Evolutionary conservation across 2,113 vertebrate species (phyloP), one percentile per base, ranked within the genome.

Genomic region (Mus spicilegus): DNA sequence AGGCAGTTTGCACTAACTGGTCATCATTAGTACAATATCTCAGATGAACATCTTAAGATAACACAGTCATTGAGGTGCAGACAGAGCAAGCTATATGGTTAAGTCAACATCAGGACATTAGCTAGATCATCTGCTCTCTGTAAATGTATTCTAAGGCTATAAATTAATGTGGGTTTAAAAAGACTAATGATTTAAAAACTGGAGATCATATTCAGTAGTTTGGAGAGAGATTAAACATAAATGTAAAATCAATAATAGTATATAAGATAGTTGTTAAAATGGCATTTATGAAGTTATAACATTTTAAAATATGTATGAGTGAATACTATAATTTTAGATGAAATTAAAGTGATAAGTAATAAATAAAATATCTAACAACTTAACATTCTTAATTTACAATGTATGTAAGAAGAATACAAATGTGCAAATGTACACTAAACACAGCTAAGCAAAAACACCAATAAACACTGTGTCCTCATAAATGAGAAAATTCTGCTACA

Each of bases 341-440:
- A 95, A 90, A 82, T n/a, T 63, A 91, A 90, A 46, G 7, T 49
- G 61, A 75, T 2, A 72, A 70, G 61, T 63, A 93, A 63, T 86
- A 86, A 76, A 84, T 22, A 20, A 3, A 20, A 24, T 58, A n/a
- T 67, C 77, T 10, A 88, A 20, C 33, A 88, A 90, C 67, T 61
- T 63, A 85, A 1, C 8, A 1, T 67, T 54, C 51, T 13, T 80
- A 19, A 78, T 82, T 91, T 82, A 78, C 54, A 81, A 36, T 72
- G 46, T 39, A 51, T 26, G 61, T 24, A 87, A 20, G 5, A 13
- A 85, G 16, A 39, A 54, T 54, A 61, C 0, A 39, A 84, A 56
- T 51, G 1, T 76, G 65, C 39, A 75, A 56, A 76, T 93, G 39
- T 12, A 69, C 17, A 42, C 2, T 54, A 73, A 69, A 10, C 4